Percentiles rank a stretch among this genome's conserved stretches.
These are phyloP conservation scores for Acromyrmex echinatior DNA, from an alignment of 1,140 invertebrate species.

Conservation along the genomic window DNA sequence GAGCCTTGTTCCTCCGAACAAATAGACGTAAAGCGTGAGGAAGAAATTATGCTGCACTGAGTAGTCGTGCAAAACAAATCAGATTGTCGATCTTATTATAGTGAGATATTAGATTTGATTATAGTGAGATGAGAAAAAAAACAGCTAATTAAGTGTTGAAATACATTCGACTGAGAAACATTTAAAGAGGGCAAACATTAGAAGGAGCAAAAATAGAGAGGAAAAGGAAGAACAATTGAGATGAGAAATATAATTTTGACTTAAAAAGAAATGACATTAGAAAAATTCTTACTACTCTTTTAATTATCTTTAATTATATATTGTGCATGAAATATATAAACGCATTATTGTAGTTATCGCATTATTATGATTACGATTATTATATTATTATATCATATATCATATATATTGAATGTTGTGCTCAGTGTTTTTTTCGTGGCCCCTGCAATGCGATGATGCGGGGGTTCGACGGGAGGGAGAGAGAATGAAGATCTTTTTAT, in stretches of 20 bases:
- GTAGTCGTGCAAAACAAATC: slow-evolving; percentile 44
- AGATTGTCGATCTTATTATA: slow-evolving; percentile 51
- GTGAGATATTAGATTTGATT: slow-evolving; percentile 52
- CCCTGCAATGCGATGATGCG: slow-evolving; percentile 66
- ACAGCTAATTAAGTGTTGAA: slow-evolving; percentile 22
- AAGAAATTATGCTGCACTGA: neutral
- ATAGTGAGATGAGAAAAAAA: slow-evolving; percentile 22
- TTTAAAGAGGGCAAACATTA: slow-evolving; percentile 38
- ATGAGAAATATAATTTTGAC: slow-evolving; percentile 22
- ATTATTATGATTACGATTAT: slow-evolving; percentile 83
- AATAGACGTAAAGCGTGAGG: neutral
- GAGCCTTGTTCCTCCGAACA: slow-evolving; percentile 36
- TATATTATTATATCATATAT: slow-evolving; percentile 74
- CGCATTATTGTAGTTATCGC: slow-evolving; percentile 75
- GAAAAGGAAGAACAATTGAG: neutral
- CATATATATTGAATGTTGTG: slow-evolving; percentile 85
- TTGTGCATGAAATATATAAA: slow-evolving; percentile 65
- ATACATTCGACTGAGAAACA: slow-evolving; percentile 52
- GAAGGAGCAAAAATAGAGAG: neutral
- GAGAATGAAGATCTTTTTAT: slow-evolving; percentile 69
- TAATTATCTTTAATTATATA: slow-evolving; percentile 55
- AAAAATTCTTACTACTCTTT: slow-evolving; percentile 40
- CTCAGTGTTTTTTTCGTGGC: slow-evolving; percentile 80
- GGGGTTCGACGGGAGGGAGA: slow-evolving; percentile 68
- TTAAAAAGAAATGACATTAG: slow-evolving; percentile 49